A percentile compares a stretch with the other conserved stretches of the same genome.
These are phyloP conservation scores for Neoaliturus tenellus DNA, from an alignment of 2,888 invertebrate genomes.

Conservation along the genomic window DNA sequence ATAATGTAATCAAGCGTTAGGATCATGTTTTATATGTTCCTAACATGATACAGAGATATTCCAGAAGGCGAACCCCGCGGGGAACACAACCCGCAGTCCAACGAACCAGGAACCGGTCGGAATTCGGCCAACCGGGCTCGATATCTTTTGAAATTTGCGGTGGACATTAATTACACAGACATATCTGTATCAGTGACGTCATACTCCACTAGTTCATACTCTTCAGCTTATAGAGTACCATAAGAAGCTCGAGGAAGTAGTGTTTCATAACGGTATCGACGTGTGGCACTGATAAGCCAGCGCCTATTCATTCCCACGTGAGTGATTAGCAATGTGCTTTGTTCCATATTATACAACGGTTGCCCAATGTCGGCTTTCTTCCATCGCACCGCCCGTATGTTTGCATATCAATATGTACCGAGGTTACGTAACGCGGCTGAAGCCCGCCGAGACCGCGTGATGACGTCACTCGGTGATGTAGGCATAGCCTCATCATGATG, in stretches of 20 bases:
- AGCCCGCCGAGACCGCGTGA: background rate
- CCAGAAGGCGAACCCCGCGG: background rate
- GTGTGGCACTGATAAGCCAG: background rate
- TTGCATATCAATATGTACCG: slow-evolving; percentile 28
- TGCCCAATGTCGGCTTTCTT: slow-evolving; percentile 33
- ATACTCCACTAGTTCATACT: too few relatives aligned
- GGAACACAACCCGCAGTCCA: background rate
- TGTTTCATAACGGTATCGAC: background rate
- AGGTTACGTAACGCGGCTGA: background rate
- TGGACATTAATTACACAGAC: too few relatives aligned
- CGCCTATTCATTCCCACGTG: slow-evolving; percentile 10
- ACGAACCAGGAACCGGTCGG: background rate
- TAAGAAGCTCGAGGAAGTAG: background rate
- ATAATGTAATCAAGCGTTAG: too few relatives aligned
- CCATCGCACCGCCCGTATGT: slow-evolving; percentile 36
- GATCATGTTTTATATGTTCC: too few relatives aligned
- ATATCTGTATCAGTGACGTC: too few relatives aligned
- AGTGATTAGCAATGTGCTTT: slow-evolving; percentile 1
- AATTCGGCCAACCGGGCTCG: background rate
- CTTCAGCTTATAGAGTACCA: background rate
- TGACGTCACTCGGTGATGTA: background rate
- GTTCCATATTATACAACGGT: slow-evolving; percentile 45
- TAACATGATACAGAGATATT: background rate
- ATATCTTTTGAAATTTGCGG: too few relatives aligned
- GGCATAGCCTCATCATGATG: background rate